Base-by-base conservation (phyloP, 92 coral and sea anemone species). In the Isaurus tuberculatus region DNA sequence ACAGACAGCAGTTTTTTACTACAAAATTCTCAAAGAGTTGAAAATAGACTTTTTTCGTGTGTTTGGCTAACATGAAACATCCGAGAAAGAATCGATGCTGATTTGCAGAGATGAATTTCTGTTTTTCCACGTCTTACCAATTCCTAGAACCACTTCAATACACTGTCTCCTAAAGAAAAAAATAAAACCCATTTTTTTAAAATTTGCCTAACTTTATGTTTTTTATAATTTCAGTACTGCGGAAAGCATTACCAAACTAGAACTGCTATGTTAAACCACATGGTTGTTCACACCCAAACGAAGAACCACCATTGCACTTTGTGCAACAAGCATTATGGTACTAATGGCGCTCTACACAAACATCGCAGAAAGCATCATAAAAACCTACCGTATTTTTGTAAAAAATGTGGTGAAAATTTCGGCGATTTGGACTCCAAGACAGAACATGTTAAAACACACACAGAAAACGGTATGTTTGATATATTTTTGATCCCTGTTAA, bases 201-300 rank as follows among this genome's bases (percentile, higher is more conserved):
- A 1, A 2, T 0, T 17, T 22, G 8, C 6, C 6, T 17, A 25
- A 16, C 3, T 17, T 31, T 6, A 8, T 9, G 4, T 2, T 25
- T 3, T 26, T 72, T 15, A 29, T 17, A 20, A 17, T 57, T 57
- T 55, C 63, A 75, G 82, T 2, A 57, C n/a, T 77, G 82, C 22
- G 55, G 55, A 32, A 77, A 77, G 64, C 51, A 36, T 20, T 77
- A 57, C 33, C 17, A 16, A 3, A 55, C 5, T 30, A 77, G 49
- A 16, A 58, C 32, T 0, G 82, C 68, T 5, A 40, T 77, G 28
- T 11, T 9, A 0, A 57, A 32, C 82, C 82, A 77, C 34, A 77
- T 77, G 82, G 82, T 77, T 22, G 82, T 77, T 7, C 82, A 77
- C 49, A 77, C 82, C 0, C 82, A 43, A 1, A 77, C 82, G 31